A percentile compares a stretch with the other conserved stretches of the same genome.
Evolutionary conservation across 1,140 invertebrate genomes (phyloP).

Genomic region (Zelostemma sp.): DNA sequence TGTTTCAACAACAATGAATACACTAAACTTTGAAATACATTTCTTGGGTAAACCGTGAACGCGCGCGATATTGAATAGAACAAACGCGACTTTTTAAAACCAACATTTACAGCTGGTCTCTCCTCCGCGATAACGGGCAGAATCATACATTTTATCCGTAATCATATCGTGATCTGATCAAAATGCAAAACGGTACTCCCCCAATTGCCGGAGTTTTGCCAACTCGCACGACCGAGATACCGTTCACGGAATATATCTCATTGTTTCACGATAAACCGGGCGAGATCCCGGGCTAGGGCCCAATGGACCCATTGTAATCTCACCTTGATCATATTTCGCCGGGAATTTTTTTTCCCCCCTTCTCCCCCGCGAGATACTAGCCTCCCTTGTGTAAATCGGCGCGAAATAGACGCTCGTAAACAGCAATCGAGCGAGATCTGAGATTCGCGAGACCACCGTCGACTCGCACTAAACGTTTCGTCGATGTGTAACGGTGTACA

Average conservation of each 20-base stretch:
- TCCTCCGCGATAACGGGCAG: too few relatives aligned
- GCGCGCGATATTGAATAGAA: too few relatives aligned
- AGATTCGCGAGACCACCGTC: slow-evolving; percentile 8
- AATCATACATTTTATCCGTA: too few relatives aligned
- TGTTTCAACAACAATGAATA: too few relatives aligned
- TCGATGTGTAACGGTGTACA: slow-evolving; percentile 11
- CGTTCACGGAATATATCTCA: neutral
- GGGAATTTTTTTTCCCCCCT: slow-evolving; percentile 17
- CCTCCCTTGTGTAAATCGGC: slow-evolving; percentile 9
- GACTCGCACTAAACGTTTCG: slow-evolving; percentile 5
- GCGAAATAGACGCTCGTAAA: slow-evolving; percentile 5
- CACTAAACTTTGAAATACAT: too few relatives aligned
- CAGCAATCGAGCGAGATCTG: slow-evolving; percentile 6
- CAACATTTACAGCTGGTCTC: too few relatives aligned
- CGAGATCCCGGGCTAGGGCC: neutral
- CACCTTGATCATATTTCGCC: neutral
- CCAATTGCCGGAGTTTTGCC: neutral
- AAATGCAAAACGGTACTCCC: too few relatives aligned
- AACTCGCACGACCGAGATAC: neutral
- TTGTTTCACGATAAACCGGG: neutral
- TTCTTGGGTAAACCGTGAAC: too few relatives aligned
- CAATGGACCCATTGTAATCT: neutral
- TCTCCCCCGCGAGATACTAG: slow-evolving; percentile 4
- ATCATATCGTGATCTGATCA: too few relatives aligned
- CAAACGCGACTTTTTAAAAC: too few relatives aligned